A percentile compares a stretch with the other conserved stretches of the same genome.
These are phyloP conservation scores for Troides aeacus DNA, from an alignment of 2,888 invertebrate species.

Conservation along the genomic window DNA sequence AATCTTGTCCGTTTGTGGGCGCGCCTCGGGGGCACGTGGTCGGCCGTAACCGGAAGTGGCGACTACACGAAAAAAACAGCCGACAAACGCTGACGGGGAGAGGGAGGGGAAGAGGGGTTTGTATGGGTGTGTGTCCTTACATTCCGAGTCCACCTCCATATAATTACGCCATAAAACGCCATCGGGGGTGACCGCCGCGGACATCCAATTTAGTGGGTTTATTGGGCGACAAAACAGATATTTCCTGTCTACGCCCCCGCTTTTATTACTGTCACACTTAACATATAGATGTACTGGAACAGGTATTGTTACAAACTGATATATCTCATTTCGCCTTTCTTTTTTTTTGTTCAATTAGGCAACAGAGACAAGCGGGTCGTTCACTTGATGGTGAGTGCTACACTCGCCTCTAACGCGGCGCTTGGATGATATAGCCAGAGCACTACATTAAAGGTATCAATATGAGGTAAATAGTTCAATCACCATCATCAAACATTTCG, in stretches of 20 bases:
- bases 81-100: slow-evolving; percentile 24
- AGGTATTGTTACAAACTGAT: background rate
- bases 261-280: slow-evolving; percentile 30
- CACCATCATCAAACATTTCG: no score
- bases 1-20: background rate
- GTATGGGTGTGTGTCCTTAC: no score
- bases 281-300: slow-evolving; percentile 30
- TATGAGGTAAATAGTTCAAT: no score
- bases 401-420: no score
- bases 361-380: no score
- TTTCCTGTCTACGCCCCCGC: slow-evolving; percentile 36
- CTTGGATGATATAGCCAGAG: no score
- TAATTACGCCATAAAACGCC: slow-evolving; percentile 38
- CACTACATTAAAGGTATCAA: no score
- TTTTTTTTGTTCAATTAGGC: no score
- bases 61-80: slow-evolving; percentile 2
- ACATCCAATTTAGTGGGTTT: slow-evolving; percentile 42
- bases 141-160: slow-evolving; percentile 26
- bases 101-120: background rate
- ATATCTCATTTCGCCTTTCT: no score
- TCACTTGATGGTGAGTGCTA: no score
- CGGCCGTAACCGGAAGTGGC: background rate
- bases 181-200: slow-evolving; percentile 33
- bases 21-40: slow-evolving; percentile 8
- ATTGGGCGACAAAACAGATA: slow-evolving; percentile 42